Conservation (phyloP, 2,888 invertebrate genomes). For the Andrena dorsata region DNA sequence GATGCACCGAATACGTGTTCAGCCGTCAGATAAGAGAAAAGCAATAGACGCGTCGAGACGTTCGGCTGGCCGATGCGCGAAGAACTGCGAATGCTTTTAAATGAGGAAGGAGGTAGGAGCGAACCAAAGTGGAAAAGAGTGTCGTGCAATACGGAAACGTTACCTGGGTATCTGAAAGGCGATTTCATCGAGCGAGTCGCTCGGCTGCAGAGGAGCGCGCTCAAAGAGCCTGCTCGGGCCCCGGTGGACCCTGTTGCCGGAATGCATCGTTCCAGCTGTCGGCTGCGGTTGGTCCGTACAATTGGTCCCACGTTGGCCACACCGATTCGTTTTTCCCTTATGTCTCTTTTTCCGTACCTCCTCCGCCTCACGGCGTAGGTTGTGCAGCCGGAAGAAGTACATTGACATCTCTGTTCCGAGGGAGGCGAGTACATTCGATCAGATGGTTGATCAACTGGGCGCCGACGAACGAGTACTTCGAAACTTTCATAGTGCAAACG, state of each 20-base stretch:
- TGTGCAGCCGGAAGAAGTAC: constrained; percentile 98
- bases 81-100: background rate
- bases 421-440: constrained; percentile 56
- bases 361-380: constrained; percentile 94
- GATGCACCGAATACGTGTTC: background rate
- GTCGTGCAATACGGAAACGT: constrained; percentile 41
- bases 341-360: constrained; percentile 89
- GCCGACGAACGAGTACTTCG: background rate
- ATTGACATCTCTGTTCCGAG: constrained; percentile 91
- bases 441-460: constrained; percentile 25
- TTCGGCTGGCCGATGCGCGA: background rate
- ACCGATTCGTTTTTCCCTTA: constrained; percentile 79
- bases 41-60: background rate
- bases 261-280: constrained; percentile 83
- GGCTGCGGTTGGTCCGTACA: constrained; percentile 83
- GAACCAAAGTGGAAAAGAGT: background rate
- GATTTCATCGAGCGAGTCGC: constrained; percentile 96
- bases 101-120: background rate
- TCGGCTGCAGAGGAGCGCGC: constrained; percentile 92
- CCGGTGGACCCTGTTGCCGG: constrained; percentile 86
- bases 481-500: constrained; percentile 17
- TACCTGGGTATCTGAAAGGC: constrained; percentile 97
- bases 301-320: constrained; percentile 81
- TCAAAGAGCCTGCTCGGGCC: constrained; percentile 94
- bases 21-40: background rate